phyloP scores from a whole-genome alignment of 2,113 vertebrate genomes.

The Poeciliopsis prolifica region DNA sequence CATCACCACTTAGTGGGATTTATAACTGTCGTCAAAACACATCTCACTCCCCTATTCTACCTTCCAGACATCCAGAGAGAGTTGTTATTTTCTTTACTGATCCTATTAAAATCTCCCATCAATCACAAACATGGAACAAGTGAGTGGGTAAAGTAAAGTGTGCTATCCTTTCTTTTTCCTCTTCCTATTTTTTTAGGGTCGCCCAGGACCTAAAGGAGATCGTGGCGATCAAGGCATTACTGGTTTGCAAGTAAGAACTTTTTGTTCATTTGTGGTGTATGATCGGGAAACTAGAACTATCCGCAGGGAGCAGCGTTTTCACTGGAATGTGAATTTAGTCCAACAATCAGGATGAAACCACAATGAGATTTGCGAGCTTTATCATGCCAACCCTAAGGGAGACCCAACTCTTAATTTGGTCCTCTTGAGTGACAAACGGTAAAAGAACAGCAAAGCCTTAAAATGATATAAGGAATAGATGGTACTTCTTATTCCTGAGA shows the following conservation, averaged over 20 bases:
- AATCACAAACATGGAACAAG: slow-evolving; percentile 41
- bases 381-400: slow-evolving; percentile 60
- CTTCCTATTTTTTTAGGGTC: slow-evolving; percentile 81
- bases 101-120: slow-evolving; percentile 46
- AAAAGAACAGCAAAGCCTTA: slow-evolving; percentile 52
- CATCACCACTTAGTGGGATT: slow-evolving; percentile 38
- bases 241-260: slow-evolving; percentile 82
- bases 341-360: slow-evolving; percentile 65
- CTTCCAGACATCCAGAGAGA: slow-evolving; percentile 12
- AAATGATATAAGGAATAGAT: slow-evolving; percentile 52
- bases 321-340: slow-evolving; percentile 64
- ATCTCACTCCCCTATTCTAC: slow-evolving; percentile 14
- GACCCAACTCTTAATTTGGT: slow-evolving; percentile 32
- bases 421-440: slow-evolving; percentile 66
- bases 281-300: slow-evolving; percentile 67
- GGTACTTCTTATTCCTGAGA: slow-evolving; percentile 49
- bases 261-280: slow-evolving; percentile 65
- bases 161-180: background rate
- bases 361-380: slow-evolving; percentile 65
- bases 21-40: slow-evolving; percentile 26
- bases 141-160: slow-evolving; percentile 25
- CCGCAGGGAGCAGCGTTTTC: slow-evolving; percentile 48
- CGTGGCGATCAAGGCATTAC: slow-evolving; percentile 87
- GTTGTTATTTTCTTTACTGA: slow-evolving; percentile 41
- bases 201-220: slow-evolving; percentile 94